These are phyloP conservation scores for Lasioglossum villosulum DNA, from an alignment of 2,888 invertebrate genomes.

Conservation along the genomic window DNA sequence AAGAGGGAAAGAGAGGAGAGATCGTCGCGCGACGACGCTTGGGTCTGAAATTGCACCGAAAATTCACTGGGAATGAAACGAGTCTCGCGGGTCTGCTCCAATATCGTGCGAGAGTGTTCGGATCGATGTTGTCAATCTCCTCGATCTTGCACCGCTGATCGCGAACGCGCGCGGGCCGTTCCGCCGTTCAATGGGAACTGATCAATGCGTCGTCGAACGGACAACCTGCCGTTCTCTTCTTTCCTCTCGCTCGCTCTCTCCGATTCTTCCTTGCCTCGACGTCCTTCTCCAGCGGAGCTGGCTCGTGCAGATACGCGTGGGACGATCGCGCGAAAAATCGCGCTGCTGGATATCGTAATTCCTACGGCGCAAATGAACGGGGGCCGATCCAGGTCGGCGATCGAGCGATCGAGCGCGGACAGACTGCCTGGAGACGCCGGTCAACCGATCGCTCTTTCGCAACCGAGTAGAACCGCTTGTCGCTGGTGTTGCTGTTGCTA, in stretches of 20 bases:
- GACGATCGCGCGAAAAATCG: conserved; percentile 64
- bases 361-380: conserved; percentile 49
- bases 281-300: conserved; percentile 45
- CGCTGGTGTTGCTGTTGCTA: not conserved
- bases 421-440: conserved; percentile 66
- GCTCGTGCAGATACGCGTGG: conserved; percentile 54
- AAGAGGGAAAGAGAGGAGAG: not conserved
- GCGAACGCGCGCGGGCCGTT: conserved; percentile 54
- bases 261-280: not conserved
- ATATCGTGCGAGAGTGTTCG: not conserved
- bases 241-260: conserved; percentile 35
- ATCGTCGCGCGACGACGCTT: not conserved
- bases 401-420: conserved; percentile 25
- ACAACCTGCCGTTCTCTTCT: conserved; percentile 74
- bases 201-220: conserved; percentile 68
- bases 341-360: conserved; percentile 41
- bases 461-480: not conserved
- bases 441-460: conserved; percentile 21
- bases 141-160: not conserved
- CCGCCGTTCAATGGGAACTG: conserved; percentile 78
- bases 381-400: conserved; percentile 31
- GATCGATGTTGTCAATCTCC: not conserved
- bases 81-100: not conserved
- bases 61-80: not conserved
- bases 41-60: conserved; percentile 26